Evolutionary conservation across 2,113 vertebrate species (phyloP).

Genomic region (Orcinus orca): DNA sequence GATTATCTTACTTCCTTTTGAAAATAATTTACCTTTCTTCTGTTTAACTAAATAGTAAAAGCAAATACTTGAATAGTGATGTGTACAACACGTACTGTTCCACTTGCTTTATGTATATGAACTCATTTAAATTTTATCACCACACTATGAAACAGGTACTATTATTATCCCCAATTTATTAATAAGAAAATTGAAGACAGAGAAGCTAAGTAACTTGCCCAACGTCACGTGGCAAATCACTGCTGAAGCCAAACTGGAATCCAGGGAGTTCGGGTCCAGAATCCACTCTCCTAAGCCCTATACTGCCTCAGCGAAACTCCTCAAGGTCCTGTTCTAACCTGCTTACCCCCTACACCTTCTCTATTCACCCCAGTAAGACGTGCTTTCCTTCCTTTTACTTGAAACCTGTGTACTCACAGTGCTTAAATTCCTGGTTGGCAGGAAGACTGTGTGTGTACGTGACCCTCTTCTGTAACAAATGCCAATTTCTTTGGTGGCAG

Average conservation of each 20-base stretch:
- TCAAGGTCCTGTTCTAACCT: neutral
- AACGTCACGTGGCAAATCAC: neutral
- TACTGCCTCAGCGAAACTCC: neutral
- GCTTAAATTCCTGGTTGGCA: neutral
- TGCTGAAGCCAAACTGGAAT: neutral
- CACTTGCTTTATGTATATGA: neutral
- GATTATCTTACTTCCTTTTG: neutral
- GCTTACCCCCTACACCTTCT: neutral
- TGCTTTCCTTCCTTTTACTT: neutral
- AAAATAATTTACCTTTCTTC: neutral
- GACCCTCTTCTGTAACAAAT: neutral
- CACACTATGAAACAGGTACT: neutral
- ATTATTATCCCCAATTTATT: neutral
- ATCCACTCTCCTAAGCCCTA: neutral
- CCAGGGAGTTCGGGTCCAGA: neutral
- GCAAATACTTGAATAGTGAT: neutral
- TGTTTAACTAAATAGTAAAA: neutral
- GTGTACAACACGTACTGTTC: neutral
- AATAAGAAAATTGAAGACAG: neutral
- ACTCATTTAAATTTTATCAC: neutral
- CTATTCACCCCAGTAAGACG: rapidly evolving
- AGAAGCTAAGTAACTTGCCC: neutral
- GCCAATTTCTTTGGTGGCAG: neutral
- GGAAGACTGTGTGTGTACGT: rapidly evolving
- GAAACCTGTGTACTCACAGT: neutral